phyloP scores from a whole-genome alignment of 2,113 vertebrate genomes.

The Felis chaus region DNA sequence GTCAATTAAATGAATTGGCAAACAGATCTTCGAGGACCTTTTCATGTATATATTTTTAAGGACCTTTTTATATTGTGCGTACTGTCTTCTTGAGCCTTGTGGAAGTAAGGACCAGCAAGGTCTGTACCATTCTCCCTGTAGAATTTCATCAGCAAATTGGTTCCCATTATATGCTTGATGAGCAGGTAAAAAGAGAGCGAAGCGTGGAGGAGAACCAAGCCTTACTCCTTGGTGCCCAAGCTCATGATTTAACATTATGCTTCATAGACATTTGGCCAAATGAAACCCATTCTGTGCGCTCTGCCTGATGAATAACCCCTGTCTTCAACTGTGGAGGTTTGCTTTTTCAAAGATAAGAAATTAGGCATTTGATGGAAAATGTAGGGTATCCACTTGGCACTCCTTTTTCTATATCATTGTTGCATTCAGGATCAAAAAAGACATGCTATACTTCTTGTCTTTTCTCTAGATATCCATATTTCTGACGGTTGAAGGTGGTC shows the following conservation, averaged over 20 bases:
- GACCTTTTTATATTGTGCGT: neutral
- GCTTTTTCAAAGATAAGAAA: conserved; percentile 54
- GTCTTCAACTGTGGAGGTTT: conserved; percentile 29
- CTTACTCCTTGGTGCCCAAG: neutral
- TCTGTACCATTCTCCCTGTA: neutral
- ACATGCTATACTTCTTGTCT: neutral
- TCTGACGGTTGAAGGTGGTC: neutral
- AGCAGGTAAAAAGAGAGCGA: neutral
- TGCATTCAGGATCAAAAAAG: neutral
- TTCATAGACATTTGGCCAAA: conserved; percentile 22
- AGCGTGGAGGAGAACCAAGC: neutral
- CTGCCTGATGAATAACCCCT: conserved; percentile 9
- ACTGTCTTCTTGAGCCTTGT: neutral
- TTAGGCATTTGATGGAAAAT: conserved; percentile 31
- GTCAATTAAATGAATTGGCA: conserved; percentile 53
- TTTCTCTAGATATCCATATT: neutral
- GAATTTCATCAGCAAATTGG: neutral
- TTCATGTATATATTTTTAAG: conserved; percentile 18
- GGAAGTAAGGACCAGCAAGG: neutral
- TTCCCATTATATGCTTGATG: conserved; percentile 10
- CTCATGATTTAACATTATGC: conserved; percentile 22
- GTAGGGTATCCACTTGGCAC: neutral
- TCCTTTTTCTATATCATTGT: neutral
- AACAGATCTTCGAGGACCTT: conserved; percentile 39
- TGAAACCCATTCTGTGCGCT: conserved; percentile 23